Conservation (phyloP, 2,888 invertebrate genomes). For the Oxystoma pomonae region DNA sequence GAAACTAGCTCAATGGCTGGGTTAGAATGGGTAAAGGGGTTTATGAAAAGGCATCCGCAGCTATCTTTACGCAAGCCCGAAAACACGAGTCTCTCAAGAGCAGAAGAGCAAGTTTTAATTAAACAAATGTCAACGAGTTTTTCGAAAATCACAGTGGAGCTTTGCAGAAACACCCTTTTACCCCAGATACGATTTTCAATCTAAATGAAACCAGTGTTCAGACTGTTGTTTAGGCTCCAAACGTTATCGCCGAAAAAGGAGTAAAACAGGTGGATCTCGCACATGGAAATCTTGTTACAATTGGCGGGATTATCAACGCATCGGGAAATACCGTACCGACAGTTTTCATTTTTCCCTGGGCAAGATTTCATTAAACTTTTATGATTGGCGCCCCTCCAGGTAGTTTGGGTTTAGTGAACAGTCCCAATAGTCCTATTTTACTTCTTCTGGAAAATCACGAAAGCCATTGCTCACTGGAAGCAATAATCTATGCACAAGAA, state of each 20-base stretch:
- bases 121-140: not conserved
- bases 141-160: not conserved
- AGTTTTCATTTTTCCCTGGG: too few relatives aligned
- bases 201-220: not conserved
- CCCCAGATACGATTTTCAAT: not conserved
- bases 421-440: too few relatives aligned
- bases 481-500: too few relatives aligned
- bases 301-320: too few relatives aligned
- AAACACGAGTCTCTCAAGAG: constrained; percentile 4
- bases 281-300: not conserved
- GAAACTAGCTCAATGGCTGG: constrained; percentile 7
- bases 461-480: too few relatives aligned
- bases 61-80: constrained; percentile 6
- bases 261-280: not conserved
- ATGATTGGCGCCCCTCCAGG: too few relatives aligned
- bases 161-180: not conserved
- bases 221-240: not conserved
- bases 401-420: too few relatives aligned
- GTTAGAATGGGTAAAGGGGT: constrained; percentile 7
- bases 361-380: too few relatives aligned
- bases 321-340: too few relatives aligned
- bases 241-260: not conserved
- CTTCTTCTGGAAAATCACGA: too few relatives aligned
- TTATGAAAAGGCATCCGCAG: constrained; percentile 10
- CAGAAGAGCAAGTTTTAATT: too few relatives aligned